These are phyloP conservation scores for Pangasianodon hypophthalmus DNA, from an alignment of 2,113 vertebrate species.

Conservation along the genomic window DNA sequence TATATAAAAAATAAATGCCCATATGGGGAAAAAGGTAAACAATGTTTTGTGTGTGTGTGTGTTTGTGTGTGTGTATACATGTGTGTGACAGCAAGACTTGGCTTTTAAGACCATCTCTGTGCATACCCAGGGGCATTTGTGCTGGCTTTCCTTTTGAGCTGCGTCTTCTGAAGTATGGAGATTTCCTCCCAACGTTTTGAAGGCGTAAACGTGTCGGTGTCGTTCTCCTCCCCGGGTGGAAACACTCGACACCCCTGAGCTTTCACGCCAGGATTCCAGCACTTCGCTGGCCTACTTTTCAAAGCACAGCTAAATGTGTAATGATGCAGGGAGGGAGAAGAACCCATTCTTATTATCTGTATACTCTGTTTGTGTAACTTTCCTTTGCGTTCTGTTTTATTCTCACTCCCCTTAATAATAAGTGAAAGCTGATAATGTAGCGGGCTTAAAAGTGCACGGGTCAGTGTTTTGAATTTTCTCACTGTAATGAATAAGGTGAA, in stretches of 20 bases:
- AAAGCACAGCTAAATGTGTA: slow-evolving; percentile 58
- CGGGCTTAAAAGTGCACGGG: neutral
- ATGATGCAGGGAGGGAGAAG: slow-evolving; percentile 30
- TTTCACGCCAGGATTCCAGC: slow-evolving; percentile 47
- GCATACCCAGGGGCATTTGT: slow-evolving; percentile 44
- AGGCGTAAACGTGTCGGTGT: slow-evolving; percentile 39
- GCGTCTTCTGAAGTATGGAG: slow-evolving; percentile 45
- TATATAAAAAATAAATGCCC: neutral
- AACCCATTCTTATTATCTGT: neutral
- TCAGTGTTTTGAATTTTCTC: neutral
- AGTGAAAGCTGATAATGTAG: neutral
- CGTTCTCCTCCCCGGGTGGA: slow-evolving; percentile 27
- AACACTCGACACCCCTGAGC: slow-evolving; percentile 29
- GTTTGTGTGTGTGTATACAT: neutral
- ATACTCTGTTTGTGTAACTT: neutral
- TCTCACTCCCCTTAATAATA: neutral
- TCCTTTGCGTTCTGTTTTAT: slow-evolving; percentile 15
- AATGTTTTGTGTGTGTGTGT: slow-evolving; percentile 11
- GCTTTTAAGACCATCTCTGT: slow-evolving; percentile 35
- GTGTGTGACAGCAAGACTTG: slow-evolving; percentile 4
- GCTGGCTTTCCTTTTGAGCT: slow-evolving; percentile 41
- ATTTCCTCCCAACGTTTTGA: slow-evolving; percentile 44
- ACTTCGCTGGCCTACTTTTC: slow-evolving; percentile 60
- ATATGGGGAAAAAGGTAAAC: neutral
- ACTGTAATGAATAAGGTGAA: neutral